These are phyloP conservation scores for Sericinus montela DNA, from an alignment of 2,888 invertebrate genomes.

Conservation along the genomic window DNA sequence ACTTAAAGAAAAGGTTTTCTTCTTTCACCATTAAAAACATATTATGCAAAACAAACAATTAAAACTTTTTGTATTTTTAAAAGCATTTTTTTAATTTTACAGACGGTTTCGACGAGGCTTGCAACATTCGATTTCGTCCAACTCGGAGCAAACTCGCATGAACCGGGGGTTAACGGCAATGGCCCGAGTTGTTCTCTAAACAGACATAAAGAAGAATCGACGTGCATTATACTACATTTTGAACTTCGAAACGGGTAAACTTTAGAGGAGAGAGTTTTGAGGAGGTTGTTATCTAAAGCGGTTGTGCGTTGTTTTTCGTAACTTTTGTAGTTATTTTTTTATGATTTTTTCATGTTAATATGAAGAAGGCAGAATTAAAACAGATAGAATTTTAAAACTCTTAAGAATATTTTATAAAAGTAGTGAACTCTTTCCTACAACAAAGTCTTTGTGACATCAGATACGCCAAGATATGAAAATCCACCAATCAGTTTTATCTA, in stretches of 20 bases:
- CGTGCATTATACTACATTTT: conserved; percentile 5
- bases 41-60: no score
- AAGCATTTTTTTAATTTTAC: no score
- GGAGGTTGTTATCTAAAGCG: conserved; percentile 3
- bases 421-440: no score
- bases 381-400: no score
- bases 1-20: no score
- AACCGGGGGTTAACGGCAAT: not conserved
- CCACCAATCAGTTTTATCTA: no score
- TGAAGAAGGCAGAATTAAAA: no score
- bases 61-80: no score
- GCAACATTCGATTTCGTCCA: not conserved
- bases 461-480: no score
- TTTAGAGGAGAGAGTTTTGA: conserved; percentile 2
- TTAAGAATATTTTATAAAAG: no score
- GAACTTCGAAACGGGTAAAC: conserved; percentile 1
- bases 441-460: no score
- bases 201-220: conserved; percentile 8
- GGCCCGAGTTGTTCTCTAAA: conserved; percentile 1
- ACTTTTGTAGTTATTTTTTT: not conserved
- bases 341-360: not conserved
- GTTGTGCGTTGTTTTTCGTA: not conserved
- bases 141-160: not conserved
- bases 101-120: not conserved
- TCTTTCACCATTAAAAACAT: no score